Evolutionary conservation across 2,113 vertebrate species (phyloP).

Genomic region (Seriola aureovittata): DNA sequence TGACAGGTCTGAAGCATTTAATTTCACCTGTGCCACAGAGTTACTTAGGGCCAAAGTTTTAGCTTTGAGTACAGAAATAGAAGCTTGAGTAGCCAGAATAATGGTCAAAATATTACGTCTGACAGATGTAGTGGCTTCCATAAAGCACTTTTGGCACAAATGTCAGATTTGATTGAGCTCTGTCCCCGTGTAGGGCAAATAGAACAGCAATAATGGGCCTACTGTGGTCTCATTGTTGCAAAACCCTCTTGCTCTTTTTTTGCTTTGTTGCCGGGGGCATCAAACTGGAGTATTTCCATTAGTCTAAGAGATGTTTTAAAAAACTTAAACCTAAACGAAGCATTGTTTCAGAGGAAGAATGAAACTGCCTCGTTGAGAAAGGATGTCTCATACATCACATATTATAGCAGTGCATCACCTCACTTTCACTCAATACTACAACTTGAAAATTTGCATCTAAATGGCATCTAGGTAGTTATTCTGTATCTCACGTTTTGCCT

Average conservation of each 20-base stretch:
- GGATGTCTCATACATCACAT: background rate
- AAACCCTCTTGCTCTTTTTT: constrained; percentile 11
- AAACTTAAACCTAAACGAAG: constrained; percentile 5
- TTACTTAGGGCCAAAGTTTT: constrained; percentile 8
- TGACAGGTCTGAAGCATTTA: background rate
- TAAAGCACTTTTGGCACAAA: constrained; percentile 33
- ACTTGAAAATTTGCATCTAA: background rate
- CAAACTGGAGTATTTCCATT: background rate
- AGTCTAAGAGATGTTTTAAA: constrained; percentile 11
- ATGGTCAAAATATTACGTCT: background rate
- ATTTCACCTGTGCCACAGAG: background rate
- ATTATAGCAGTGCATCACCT: background rate
- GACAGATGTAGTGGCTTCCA: constrained; percentile 21
- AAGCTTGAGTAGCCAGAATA: constrained; percentile 6
- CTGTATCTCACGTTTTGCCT: background rate
- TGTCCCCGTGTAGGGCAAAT: background rate
- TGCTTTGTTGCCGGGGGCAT: background rate
- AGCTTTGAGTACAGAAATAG: background rate
- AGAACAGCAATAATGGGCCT: constrained; percentile 15
- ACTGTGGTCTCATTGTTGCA: background rate
- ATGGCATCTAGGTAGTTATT: background rate
- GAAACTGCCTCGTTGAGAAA: background rate
- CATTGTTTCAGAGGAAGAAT: constrained; percentile 4
- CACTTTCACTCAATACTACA: background rate
- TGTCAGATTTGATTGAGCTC: constrained; percentile 22